Base-by-base conservation (phyloP, 2,797 vertebrate species). In the Tympanoctomys barrerae region DNA sequence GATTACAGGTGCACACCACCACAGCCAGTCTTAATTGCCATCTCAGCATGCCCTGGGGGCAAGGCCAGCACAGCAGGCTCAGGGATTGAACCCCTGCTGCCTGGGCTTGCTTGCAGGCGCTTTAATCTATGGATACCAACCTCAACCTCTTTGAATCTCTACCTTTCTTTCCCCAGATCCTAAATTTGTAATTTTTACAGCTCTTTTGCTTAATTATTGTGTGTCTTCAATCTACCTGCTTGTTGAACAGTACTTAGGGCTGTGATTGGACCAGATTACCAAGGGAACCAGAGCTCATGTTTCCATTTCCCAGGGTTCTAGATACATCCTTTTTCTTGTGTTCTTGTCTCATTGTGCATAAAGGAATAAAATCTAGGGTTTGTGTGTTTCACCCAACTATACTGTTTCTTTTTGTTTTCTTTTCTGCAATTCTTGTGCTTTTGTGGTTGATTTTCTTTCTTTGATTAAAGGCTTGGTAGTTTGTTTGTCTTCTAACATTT, bases 361-460 rank as follows among this genome's bases (percentile, higher is more conserved):
- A 92, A 81, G 59, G 87, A 62, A 39, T 71, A n/a, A 39, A 80
- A 46, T 75, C 9, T n/a, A 66, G 46, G 66, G 22, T 18, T 7
- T 54, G 9, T 73, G 14, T n/a, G 26, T 86, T 94, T 4, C 54
- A 89, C 24, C 13, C 18, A n/a, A 33, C 70, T 83, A 21, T 10
- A 22, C 28, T 94, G 21, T 62, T 24, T 52, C 21, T 7, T 85
- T 79, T 87, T 54, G 24, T 61, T 62, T 64, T 66, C 39, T 36
- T 88, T 75, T 18, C 62, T 12, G 11, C 13, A 94, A 64, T 1
- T 64, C 10, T 92, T 86, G 1, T 36, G 52, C 11, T 62, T 80
- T 66, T 28, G 18, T 68, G 28, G 14, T 61, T 88, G 39, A 61
- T 91, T 89, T 94, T 71, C 22, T 89, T 83, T 75, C 73, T 79